A percentile compares a stretch with the other conserved stretches of the same genome.
Evolutionary conservation across 2,113 vertebrate species (phyloP).

Genomic region (Dicentrarchus labrax): DNA sequence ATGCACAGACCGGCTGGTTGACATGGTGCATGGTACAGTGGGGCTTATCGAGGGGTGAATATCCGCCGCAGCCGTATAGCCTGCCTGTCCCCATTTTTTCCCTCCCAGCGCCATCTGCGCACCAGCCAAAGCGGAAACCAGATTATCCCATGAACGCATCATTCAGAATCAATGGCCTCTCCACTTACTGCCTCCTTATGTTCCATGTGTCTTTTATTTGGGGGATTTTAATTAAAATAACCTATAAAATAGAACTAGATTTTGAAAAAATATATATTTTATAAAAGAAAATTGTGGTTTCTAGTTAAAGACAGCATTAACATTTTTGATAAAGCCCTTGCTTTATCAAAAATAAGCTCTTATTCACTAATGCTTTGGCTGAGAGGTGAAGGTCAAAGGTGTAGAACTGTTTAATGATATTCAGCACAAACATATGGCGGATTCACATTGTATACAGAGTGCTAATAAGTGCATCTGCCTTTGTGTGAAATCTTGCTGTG

Average conservation of each 20-base stretch:
- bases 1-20: slow-evolving; percentile 33
- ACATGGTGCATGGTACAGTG: slow-evolving; percentile 61
- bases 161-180: slow-evolving; percentile 67
- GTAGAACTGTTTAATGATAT: slow-evolving; percentile 25
- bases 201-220: slow-evolving; percentile 30
- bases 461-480: background rate
- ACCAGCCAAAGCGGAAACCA: slow-evolving; percentile 76
- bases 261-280: background rate
- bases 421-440: slow-evolving; percentile 42
- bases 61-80: slow-evolving; percentile 63
- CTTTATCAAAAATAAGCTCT: background rate
- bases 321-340: background rate
- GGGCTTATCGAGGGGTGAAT: slow-evolving; percentile 77
- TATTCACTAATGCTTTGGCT: background rate
- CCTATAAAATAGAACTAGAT: background rate
- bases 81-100: slow-evolving; percentile 73
- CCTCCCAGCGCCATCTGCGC: slow-evolving; percentile 78
- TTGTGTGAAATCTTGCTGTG: background rate
- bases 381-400: slow-evolving; percentile 56
- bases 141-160: slow-evolving; percentile 78
- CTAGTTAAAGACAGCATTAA: background rate
- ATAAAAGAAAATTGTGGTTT: background rate
- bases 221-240: slow-evolving; percentile 1
- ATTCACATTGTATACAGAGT: background rate
- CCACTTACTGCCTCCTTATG: slow-evolving; percentile 34